These are phyloP conservation scores for Eleutherodactylus coqui DNA, from an alignment of 2,797 vertebrate genomes.

Conservation along the genomic window DNA sequence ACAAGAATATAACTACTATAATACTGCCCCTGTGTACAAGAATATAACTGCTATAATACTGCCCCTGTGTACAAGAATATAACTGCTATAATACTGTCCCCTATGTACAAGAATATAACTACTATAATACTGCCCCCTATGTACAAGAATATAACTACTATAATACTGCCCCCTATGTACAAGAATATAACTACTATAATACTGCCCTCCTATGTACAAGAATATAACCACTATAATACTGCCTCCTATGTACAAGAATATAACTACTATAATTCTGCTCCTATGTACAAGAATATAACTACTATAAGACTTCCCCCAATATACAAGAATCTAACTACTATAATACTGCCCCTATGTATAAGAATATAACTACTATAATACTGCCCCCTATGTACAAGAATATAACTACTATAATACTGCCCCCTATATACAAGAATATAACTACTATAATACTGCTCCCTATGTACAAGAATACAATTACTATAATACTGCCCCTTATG, in stretches of 20 bases:
- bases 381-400: too few species aligned
- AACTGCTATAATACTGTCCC: background rate
- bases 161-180: conserved; percentile 8
- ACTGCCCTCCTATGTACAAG: background rate
- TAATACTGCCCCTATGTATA: background rate
- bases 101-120: conserved; percentile 9
- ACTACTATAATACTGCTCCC: too few species aligned
- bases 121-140: conserved; percentile 16
- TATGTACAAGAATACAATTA: too few species aligned
- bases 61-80: background rate
- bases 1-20: conserved; percentile 14
- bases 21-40: background rate
- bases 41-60: conserved; percentile 8
- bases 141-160: conserved; percentile 11
- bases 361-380: conserved; percentile 8
- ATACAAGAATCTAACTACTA: conserved; percentile 5
- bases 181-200: conserved; percentile 25
- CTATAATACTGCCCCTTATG: too few species aligned
- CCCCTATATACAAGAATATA: too few species aligned
- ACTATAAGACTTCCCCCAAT: conserved; percentile 7
- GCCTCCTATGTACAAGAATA: background rate
- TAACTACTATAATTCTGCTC: conserved; percentile 8
- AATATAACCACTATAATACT: conserved; percentile 15
- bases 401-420: too few species aligned
- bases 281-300: conserved; percentile 22